Percentiles rank a stretch among this genome's conserved stretches.
phyloP scores from a whole-genome alignment of 2,888 invertebrate genomes.

The Mycalesis mineus region DNA sequence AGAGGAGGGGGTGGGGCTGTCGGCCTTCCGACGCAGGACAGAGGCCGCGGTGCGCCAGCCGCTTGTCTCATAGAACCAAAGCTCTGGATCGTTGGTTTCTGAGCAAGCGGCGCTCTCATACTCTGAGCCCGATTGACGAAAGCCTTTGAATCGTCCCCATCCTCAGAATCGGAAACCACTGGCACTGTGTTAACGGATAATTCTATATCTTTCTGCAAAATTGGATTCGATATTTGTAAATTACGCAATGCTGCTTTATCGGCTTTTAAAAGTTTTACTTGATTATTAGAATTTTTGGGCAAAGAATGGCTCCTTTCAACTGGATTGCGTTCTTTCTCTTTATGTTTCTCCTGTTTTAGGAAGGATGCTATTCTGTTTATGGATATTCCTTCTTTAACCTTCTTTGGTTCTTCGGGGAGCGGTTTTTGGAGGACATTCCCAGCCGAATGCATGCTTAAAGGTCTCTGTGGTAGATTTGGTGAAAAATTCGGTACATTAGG shows the following conservation, averaged over 20 bases:
- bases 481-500: constrained; percentile 69
- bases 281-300: constrained; percentile 78
- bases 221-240: constrained; percentile 90
- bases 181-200: constrained; percentile 79
- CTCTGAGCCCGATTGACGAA: constrained; percentile 89
- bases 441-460: constrained; percentile 69
- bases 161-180: constrained; percentile 74
- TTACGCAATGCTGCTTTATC: constrained; percentile 85
- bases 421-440: constrained; percentile 61
- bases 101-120: constrained; percentile 81
- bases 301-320: constrained; percentile 77
- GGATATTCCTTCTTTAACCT: constrained; percentile 79
- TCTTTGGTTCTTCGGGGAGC: constrained; percentile 73
- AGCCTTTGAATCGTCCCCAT: constrained; percentile 73
- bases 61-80: constrained; percentile 91
- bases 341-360: constrained; percentile 79
- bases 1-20: constrained; percentile 87
- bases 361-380: constrained; percentile 87
- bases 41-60: constrained; percentile 81
- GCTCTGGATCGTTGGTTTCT: constrained; percentile 82
- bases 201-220: constrained; percentile 83
- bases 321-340: constrained; percentile 70
- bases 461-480: constrained; percentile 67
- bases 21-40: constrained; percentile 85
- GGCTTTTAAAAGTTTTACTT: constrained; percentile 81